Base-by-base conservation (phyloP, 1,140 invertebrate species). In the Arion vulgaris region DNA sequence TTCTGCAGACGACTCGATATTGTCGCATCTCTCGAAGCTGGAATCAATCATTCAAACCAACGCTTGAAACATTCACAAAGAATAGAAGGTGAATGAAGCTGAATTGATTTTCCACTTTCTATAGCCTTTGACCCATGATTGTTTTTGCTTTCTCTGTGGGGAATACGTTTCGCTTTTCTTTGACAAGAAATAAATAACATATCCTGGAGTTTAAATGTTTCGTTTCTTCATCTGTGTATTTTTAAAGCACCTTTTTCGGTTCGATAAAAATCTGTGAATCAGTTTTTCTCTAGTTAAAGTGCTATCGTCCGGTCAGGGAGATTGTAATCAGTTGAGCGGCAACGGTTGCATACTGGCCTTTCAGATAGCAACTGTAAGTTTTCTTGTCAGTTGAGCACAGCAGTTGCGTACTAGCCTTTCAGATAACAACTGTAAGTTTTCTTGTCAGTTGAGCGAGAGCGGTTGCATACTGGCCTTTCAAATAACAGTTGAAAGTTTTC, bases 11-110 rank as follows among this genome's bases (percentile, higher is more conserved):
- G 39, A 39, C 45, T 19, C 13, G 32, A 28, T 75, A 34, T 75
- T 75, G 41, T 75, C 13, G n/a, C 41, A 45, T 39, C 73, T 49
- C 73, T 75, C 73, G 73, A 75, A 75, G 32, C 39, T 34, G 73
- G 73, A 49, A 51, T 39, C 28, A 49, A 51, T 45, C 73, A 53
- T 51, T 39, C 7, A 39, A 34, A 75, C n/a, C 32, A 13, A 17
- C 19, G 49, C 32, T 75, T 75, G 11, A 75, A 75, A 75, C 39
- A 75, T 28, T 34, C 45, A 28, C 4, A 51, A 41, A 51, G 41
- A 75, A 75, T 75, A 45, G 73, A 75, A 75, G 28, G 26, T 75
- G 38, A 53, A 53, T 45, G 41, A 75, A 75, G 45, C 39, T 23
- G 28, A 45, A 75, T 75, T 51, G 73, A 75, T 75, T 51, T 51